Conservation (phyloP, 2,113 vertebrate species). For the Thymallus thymallus region DNA sequence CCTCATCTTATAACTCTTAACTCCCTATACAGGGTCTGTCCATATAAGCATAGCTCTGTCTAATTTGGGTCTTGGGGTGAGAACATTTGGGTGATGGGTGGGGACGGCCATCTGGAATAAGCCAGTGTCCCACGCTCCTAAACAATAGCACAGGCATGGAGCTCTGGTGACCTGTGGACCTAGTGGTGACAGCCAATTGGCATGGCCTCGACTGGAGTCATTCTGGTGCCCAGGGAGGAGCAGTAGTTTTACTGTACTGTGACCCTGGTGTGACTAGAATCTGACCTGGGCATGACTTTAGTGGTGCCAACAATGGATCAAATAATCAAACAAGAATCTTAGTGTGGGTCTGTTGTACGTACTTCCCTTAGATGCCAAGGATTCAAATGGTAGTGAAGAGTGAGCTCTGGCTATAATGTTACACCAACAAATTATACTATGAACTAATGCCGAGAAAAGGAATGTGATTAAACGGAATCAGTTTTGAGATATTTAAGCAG, state of each 20-base stretch:
- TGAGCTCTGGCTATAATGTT: neutral
- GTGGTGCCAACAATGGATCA: neutral
- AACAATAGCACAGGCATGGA: slow-evolving; percentile 33
- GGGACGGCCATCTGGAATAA: neutral
- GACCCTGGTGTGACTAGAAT: neutral
- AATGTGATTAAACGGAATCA: neutral
- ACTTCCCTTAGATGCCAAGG: neutral
- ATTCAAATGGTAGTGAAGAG: neutral
- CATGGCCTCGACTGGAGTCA: neutral
- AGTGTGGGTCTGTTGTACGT: neutral
- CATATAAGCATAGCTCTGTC: neutral
- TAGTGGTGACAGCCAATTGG: slow-evolving; percentile 30
- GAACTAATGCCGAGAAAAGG: neutral
- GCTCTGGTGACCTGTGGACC: slow-evolving; percentile 13
- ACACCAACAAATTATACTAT: neutral
- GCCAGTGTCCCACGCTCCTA: slow-evolving; percentile 15
- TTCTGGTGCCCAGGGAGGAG: neutral
- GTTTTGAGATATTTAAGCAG: neutral
- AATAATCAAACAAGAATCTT: neutral
- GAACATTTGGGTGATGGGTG: neutral
- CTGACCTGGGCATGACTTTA: neutral
- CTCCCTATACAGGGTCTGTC: slow-evolving; percentile 6
- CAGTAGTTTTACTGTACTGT: neutral
- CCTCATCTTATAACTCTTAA: neutral
- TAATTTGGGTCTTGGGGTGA: neutral